phyloP scores from a whole-genome alignment of 30 jellyfish, hydroid and myxozoan genomes.

The Aurelia sp. region DNA sequence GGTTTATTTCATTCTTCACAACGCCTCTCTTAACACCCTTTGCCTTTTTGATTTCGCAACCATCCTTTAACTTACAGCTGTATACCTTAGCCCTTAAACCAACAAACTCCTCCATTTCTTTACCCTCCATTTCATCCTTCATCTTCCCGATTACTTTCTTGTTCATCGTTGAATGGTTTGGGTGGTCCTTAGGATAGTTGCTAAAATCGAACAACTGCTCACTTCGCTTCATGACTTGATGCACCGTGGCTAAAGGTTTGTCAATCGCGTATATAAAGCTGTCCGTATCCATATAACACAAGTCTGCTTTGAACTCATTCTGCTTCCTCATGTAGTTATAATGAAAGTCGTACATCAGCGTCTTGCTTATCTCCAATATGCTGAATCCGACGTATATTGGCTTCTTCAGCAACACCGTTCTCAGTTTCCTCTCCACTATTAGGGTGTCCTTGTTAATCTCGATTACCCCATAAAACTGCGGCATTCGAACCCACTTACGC shows the following conservation, averaged over 20 bases:
- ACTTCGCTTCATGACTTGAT: too few relatives aligned
- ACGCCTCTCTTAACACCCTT: slow-evolving; percentile 18
- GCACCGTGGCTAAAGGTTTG: too few relatives aligned
- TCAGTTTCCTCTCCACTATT: neutral
- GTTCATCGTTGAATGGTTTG: neutral
- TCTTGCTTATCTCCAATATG: slow-evolving; percentile 35
- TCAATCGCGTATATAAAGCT: too few relatives aligned
- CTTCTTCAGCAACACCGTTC: neutral
- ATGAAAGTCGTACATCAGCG: slow-evolving; percentile 45
- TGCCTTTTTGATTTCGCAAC: neutral
- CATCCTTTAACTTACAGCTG: neutral
- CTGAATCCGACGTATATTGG: slow-evolving; percentile 39
- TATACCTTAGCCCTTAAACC: slow-evolving; percentile 27
- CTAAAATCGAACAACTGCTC: neutral
- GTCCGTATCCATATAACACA: too few relatives aligned
- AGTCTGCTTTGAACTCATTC: too few relatives aligned
- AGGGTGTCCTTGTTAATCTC: neutral
- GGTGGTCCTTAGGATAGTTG: slow-evolving; percentile 1
- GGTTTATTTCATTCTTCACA: neutral
- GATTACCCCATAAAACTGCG: neutral
- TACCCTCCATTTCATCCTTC: slow-evolving; percentile 20
- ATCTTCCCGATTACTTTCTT: slow-evolving; percentile 26
- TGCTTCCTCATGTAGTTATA: neutral
- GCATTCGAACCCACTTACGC: neutral
- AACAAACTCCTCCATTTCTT: slow-evolving; percentile 1